phyloP scores from a whole-genome alignment of 2,113 vertebrate species.

The Labeo catla region DNA sequence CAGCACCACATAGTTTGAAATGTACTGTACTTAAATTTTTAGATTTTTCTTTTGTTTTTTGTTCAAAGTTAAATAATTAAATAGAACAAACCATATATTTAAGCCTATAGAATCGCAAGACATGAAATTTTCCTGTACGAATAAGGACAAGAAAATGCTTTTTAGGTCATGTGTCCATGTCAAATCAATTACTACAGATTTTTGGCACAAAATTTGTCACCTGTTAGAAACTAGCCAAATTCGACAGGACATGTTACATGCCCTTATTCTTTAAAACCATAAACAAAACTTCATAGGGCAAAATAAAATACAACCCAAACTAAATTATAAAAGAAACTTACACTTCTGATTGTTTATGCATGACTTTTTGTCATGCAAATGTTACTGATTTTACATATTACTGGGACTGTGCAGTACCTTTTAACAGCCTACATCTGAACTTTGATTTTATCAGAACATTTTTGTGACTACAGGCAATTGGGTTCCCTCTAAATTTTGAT shows the following conservation, averaged over 20 bases:
- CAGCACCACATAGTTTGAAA: conserved; percentile 58
- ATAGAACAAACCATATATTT: no score
- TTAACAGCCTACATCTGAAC: not conserved
- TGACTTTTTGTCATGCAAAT: not conserved
- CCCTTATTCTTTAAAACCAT: not conserved
- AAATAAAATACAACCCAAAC: not conserved
- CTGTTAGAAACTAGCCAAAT: no score
- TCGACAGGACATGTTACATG: not conserved
- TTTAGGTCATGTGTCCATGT: no score
- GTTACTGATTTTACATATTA: not conserved
- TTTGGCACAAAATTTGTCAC: no score
- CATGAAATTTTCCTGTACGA: no score
- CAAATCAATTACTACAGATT: no score
- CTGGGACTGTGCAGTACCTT: not conserved
- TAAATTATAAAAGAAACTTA: not conserved
- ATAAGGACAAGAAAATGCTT: no score
- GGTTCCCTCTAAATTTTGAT: not conserved
- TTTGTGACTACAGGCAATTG: not conserved
- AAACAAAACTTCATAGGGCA: not conserved
- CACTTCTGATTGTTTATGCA: not conserved
- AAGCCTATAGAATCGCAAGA: no score
- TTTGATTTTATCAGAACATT: no score
- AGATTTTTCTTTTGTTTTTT: no score
- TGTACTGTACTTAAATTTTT: conserved; percentile 60
- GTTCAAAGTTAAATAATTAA: no score